phyloP scores from a whole-genome alignment of 1,140 invertebrate species.

The Rhyacophila brunnea region DNA sequence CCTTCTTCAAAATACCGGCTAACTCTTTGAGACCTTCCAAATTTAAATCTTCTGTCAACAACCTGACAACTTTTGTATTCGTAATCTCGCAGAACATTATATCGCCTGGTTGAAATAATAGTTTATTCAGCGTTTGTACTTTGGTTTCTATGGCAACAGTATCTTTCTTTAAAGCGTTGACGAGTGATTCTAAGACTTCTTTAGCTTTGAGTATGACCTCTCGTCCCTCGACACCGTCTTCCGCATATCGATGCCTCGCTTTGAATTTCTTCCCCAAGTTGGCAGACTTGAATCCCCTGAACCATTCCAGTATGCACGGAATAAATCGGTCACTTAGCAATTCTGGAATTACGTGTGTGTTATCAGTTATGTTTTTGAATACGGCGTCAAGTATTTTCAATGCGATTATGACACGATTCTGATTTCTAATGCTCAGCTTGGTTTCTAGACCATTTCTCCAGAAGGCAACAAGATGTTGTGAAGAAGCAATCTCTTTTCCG shows the following conservation, averaged over 20 bases:
- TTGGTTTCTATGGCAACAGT: conserved; percentile 53
- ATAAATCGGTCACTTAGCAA: conserved; percentile 58
- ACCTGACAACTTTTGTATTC: conserved; percentile 59
- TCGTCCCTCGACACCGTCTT: conserved; percentile 44
- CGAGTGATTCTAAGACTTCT: conserved; percentile 56
- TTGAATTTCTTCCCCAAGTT: conserved; percentile 43
- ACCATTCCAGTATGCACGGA: conserved; percentile 56
- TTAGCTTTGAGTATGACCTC: conserved; percentile 55
- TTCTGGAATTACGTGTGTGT: conserved; percentile 48
- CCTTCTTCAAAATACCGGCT: conserved; percentile 58
- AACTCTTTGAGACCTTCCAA: conserved; percentile 62
- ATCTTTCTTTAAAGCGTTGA: conserved; percentile 51
- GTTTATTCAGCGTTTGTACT: conserved; percentile 59
- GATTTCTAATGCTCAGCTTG: conserved; percentile 58
- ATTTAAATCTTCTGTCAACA: conserved; percentile 59
- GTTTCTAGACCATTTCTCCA: conserved; percentile 57
- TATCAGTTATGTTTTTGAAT: conserved; percentile 51
- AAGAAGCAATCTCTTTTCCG: conserved; percentile 50
- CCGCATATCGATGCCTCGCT: conserved; percentile 13
- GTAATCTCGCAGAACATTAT: conserved; percentile 72
- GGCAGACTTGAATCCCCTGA: conserved; percentile 52
- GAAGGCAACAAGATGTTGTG: conserved; percentile 52
- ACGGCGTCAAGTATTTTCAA: conserved; percentile 55
- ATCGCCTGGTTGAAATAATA: conserved; percentile 64
- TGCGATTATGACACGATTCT: conserved; percentile 57